These are phyloP conservation scores for Hemibagrus wyckioides DNA, from an alignment of 2,113 vertebrate genomes.

Conservation along the genomic window DNA sequence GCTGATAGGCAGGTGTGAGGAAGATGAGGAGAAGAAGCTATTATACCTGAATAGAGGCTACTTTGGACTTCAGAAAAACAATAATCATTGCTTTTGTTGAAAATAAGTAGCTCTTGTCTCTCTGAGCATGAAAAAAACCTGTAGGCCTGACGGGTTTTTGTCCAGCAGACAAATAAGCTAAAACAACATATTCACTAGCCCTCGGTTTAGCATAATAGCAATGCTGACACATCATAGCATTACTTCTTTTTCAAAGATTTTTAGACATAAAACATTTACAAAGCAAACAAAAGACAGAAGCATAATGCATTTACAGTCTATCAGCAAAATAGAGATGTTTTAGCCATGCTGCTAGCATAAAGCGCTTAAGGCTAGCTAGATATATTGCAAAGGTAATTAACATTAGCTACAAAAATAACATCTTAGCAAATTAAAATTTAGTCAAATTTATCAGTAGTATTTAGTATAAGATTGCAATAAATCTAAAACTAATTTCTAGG, in stretches of 20 bases:
- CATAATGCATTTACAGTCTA: not conserved
- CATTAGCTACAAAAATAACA: too few relatives aligned
- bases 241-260: not conserved
- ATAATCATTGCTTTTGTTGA: not conserved
- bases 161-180: too few relatives aligned
- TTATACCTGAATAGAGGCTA: constrained; percentile 11
- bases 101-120: not conserved
- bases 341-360: not conserved
- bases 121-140: not conserved
- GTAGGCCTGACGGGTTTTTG: not conserved
- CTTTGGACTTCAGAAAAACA: not conserved
- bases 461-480: too few relatives aligned
- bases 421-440: too few relatives aligned
- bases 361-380: not conserved
- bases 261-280: not conserved
- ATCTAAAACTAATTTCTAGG: too few relatives aligned
- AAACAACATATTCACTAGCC: not conserved
- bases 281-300: not conserved
- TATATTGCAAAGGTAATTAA: not conserved
- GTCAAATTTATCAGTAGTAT: too few relatives aligned
- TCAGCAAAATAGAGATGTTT: not conserved
- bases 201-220: not conserved
- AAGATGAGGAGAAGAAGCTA: not conserved
- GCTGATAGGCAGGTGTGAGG: not conserved
- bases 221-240: not conserved